Evolutionary conservation across 2,797 vertebrate species (phyloP).

Genomic region (Capromys pilorides): DNA sequence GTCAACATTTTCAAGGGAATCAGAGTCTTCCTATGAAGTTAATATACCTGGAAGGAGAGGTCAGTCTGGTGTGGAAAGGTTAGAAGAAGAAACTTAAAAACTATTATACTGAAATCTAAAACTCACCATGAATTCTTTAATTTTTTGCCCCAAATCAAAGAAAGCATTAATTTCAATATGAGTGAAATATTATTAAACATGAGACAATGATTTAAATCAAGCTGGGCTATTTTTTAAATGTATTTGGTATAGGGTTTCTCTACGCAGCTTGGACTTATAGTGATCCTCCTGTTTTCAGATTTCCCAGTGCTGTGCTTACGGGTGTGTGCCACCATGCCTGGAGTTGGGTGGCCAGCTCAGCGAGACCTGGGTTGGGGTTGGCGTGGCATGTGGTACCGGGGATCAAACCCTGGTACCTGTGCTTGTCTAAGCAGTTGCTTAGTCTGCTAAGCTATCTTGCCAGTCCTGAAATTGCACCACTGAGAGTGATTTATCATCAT

Average conservation of each 20-base stretch:
- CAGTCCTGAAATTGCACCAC: conserved; percentile 48
- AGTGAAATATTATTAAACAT: conserved; percentile 75
- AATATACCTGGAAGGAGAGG: not conserved
- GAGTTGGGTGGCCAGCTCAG: too few relatives aligned
- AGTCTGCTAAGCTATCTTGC: too few relatives aligned
- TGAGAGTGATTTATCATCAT: conserved; percentile 70
- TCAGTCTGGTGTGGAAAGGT: not conserved
- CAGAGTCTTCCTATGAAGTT: not conserved
- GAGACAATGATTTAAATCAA: conserved; percentile 69
- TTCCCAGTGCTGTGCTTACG: too few relatives aligned
- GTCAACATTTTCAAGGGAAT: not conserved
- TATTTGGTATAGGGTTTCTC: too few relatives aligned
- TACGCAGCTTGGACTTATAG: too few relatives aligned
- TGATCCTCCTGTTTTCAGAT: too few relatives aligned
- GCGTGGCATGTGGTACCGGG: too few relatives aligned
- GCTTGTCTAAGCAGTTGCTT: too few relatives aligned
- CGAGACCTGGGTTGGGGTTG: too few relatives aligned
- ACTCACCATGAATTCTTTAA: conserved; percentile 36
- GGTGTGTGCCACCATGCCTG: too few relatives aligned
- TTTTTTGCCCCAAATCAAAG: conserved; percentile 64
- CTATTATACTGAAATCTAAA: conserved; percentile 53
- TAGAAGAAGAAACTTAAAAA: conserved; percentile 16
- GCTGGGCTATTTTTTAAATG: not conserved
- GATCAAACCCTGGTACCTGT: too few relatives aligned
- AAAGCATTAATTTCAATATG: conserved; percentile 72